A percentile compares a stretch with the other conserved stretches of the same genome.
Evolutionary conservation across 2,888 invertebrate species (phyloP).

Genomic region (Hypselothyrea guttata): DNA sequence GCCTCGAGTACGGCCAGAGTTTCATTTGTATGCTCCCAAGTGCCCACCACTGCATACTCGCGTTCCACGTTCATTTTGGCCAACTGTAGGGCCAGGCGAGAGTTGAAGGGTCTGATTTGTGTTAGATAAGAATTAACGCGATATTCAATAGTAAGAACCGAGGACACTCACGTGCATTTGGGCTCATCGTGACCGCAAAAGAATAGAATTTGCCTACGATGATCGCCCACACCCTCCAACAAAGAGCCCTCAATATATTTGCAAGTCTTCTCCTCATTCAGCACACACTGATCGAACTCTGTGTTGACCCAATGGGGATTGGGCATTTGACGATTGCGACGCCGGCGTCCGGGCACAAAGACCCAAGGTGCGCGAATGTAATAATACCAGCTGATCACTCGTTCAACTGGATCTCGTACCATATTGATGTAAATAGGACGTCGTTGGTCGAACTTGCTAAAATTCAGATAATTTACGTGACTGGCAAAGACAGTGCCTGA

Average conservation of each 20-base stretch:
- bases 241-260: constrained; percentile 91
- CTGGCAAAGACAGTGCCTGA: constrained; percentile 74
- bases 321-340: constrained; percentile 84
- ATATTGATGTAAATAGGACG: constrained; percentile 94
- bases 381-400: constrained; percentile 96
- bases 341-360: constrained; percentile 91
- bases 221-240: constrained; percentile 92
- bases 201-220: constrained; percentile 92
- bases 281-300: constrained; percentile 93
- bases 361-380: constrained; percentile 95
- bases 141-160: too few species aligned
- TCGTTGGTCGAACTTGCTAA: constrained; percentile 85
- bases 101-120: constrained; percentile 90
- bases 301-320: constrained; percentile 93
- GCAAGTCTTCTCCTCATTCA: constrained; percentile 90
- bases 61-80: constrained; percentile 92
- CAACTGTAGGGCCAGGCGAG: constrained; percentile 89
- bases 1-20: constrained; percentile 92
- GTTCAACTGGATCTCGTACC: constrained; percentile 94
- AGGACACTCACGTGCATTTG: constrained; percentile 88
- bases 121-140: not conserved
- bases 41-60: constrained; percentile 93
- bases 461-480: constrained; percentile 80
- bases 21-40: constrained; percentile 92
- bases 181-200: constrained; percentile 93